phyloP scores from a whole-genome alignment of 2,797 vertebrate genomes.

The Chelmon rostratus region DNA sequence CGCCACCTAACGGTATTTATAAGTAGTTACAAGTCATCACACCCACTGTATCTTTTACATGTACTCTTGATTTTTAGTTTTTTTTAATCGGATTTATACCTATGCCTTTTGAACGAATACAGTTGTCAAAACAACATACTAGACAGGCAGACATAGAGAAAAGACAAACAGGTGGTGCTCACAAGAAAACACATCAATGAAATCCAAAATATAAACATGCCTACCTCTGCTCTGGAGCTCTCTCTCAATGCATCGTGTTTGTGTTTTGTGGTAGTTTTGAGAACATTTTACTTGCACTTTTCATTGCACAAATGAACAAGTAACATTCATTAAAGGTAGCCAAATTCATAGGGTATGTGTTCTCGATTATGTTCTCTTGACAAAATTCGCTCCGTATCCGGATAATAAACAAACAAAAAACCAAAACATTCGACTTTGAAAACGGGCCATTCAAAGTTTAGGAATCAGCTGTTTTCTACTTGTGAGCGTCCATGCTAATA shows the following conservation, averaged over 20 bases:
- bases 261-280: background rate
- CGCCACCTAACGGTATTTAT: slow-evolving; percentile 59
- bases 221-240: no score
- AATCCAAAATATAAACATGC: background rate
- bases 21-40: slow-evolving; percentile 23
- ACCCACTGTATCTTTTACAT: no score
- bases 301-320: background rate
- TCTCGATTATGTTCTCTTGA: background rate
- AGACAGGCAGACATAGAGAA: background rate
- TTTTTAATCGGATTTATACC: background rate
- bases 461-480: background rate
- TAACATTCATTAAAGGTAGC: background rate
- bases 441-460: background rate
- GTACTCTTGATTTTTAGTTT: no score
- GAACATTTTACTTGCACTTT: background rate
- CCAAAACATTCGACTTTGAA: background rate
- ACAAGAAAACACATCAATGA: background rate
- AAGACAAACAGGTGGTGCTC: background rate
- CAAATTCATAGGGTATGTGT: background rate
- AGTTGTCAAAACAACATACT: background rate
- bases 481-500: background rate
- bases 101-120: no score
- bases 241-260: background rate
- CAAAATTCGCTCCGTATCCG: background rate
- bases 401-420: background rate